Base-by-base conservation (phyloP, 2,113 vertebrate genomes). In the Cebidichthys violaceus region DNA sequence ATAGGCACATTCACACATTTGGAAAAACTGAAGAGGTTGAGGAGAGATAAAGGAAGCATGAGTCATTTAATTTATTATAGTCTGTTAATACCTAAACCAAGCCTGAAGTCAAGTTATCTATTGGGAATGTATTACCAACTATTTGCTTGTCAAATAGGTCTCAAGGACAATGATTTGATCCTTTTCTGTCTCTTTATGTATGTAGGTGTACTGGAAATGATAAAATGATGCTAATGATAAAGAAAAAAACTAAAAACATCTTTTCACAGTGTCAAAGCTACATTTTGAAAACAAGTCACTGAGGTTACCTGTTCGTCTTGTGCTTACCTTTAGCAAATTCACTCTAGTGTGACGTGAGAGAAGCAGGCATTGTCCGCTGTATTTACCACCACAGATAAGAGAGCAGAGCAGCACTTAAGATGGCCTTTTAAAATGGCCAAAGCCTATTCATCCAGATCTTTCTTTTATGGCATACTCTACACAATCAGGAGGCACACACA, bases 321-420 rank as follows among this genome's bases (percentile, higher is more conserved):
- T 86, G 73, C 69, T 88, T 75, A 68, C 73, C 71, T 66, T 82
- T 37, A 33, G 59, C 65, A 90, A 90, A 90, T 82, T 77, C 77
- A 78, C 47, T 81, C 43, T 27, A n/a, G 54, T 71, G 70, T 86
- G 84, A 70, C 74, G 55, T 47, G 79, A 80, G 77, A 79, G 77
- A 86, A 83, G 75, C 47, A 37, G 70, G 8, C 79, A 83, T 88
- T 90, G 88, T 90, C 71, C 55, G 10, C 8, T 67, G 60, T 93
- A 85, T 92, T 92, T 92, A 86, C 90, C 70, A 35, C 57, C 61
- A 72, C 75, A 85, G 88, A 92, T 91, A 91, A 91, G 88, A 82
- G 77, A 83, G 81, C 60, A 20, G 61, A 87, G 77, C 79, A 75
- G 80, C 86, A 90, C 85, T 92, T 90, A 92, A 86, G 79, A 84